Evolutionary conservation across 2,797 vertebrate genomes (phyloP).

Genomic region (Poecilia gillii): DNA sequence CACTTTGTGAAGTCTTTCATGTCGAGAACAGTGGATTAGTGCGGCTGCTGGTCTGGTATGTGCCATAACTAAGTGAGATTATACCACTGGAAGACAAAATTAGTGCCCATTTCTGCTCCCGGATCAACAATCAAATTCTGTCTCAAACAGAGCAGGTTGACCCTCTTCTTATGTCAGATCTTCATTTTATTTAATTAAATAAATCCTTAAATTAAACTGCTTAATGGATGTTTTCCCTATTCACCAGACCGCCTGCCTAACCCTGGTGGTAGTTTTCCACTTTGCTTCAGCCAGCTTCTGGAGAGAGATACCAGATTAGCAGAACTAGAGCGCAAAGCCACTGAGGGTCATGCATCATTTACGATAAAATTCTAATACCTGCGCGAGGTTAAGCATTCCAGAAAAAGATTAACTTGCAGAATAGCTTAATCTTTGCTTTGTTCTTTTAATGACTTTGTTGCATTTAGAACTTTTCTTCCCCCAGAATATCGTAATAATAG

Average conservation of each 20-base stretch:
- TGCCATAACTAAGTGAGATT: not conserved
- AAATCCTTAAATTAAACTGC: not conserved
- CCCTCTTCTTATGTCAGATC: not conserved
- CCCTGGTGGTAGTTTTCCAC: slow-evolving; percentile 19
- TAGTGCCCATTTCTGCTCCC: not conserved
- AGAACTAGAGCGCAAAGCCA: slow-evolving; percentile 35
- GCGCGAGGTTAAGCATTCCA: not conserved
- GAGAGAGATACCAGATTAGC: not conserved
- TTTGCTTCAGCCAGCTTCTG: slow-evolving; percentile 21
- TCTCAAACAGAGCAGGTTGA: not conserved
- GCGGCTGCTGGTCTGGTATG: not conserved
- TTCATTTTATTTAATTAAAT: not conserved
- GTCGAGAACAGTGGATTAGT: not conserved
- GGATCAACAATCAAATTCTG: not conserved
- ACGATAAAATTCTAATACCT: not conserved
- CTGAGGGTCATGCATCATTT: slow-evolving; percentile 35
- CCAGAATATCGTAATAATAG: slow-evolving; percentile 4
- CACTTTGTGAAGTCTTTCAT: not conserved
- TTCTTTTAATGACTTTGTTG: not conserved
- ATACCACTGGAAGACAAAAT: not conserved
- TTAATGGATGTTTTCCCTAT: not conserved
- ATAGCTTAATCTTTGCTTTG: not conserved
- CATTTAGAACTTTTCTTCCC: not conserved
- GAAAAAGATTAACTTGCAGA: not conserved
- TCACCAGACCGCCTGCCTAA: not conserved